These are phyloP conservation scores for Chloroceryle aenea DNA, from an alignment of 2,113 vertebrate genomes.

Conservation along the genomic window DNA sequence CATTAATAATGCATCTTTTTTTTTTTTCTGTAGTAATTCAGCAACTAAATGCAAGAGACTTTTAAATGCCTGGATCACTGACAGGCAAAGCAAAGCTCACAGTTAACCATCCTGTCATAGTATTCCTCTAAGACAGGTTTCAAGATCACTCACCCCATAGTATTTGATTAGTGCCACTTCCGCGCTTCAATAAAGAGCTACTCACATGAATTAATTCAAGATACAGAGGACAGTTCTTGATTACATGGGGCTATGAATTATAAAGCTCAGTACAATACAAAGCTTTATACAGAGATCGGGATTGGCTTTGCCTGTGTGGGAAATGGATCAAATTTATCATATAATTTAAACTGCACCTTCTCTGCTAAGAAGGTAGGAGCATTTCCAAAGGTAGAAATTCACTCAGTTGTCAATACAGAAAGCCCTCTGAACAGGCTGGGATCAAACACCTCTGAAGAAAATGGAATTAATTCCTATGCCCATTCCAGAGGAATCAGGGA, in stretches of 20 bases:
- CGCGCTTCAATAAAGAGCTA: neutral
- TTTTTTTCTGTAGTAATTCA: neutral
- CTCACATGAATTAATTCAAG: neutral
- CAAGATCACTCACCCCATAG: neutral
- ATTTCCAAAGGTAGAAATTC: neutral
- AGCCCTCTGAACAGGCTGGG: neutral
- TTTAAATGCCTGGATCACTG: neutral
- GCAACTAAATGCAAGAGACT: neutral
- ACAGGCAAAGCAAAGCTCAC: neutral
- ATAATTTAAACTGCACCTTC: neutral
- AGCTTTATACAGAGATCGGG: neutral
- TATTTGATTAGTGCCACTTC: conserved; percentile 18
- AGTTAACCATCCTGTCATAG: neutral
- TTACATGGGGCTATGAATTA: neutral
- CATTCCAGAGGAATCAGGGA: neutral
- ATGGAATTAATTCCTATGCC: accelerated
- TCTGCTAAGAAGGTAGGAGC: neutral
- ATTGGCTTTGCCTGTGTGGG: neutral
- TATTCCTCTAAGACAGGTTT: neutral
- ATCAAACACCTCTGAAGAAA: neutral
- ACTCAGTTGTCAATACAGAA: neutral
- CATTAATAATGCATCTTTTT: conserved; percentile 3
- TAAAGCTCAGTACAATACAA: neutral
- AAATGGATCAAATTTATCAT: neutral
- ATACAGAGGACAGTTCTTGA: neutral